phyloP scores from a whole-genome alignment of 2,888 invertebrate species.

The Eretmocerus hayati region DNA sequence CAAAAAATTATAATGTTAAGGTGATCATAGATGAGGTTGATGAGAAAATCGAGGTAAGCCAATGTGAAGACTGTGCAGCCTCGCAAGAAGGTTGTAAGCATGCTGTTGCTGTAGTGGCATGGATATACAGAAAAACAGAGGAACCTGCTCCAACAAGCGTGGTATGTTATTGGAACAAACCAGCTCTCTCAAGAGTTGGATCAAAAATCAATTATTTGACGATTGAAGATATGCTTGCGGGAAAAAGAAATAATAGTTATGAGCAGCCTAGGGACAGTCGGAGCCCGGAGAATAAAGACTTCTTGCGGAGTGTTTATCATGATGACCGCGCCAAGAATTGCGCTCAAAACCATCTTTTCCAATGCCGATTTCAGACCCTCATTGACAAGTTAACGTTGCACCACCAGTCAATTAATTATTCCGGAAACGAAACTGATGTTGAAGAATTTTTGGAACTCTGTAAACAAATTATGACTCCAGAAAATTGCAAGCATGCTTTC shows the following conservation, averaged over 20 bases:
- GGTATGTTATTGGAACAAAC: conserved; percentile 16
- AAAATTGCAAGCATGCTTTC: conserved; percentile 1
- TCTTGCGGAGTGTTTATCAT: neutral
- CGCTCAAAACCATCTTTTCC: neutral
- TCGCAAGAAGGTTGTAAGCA: conserved; percentile 11
- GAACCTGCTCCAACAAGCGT: conserved; percentile 13
- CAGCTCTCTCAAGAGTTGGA: conserved; percentile 11
- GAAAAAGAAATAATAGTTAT: neutral
- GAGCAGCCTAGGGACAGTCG: neutral
- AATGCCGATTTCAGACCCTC: neutral
- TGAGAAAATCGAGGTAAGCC: no score
- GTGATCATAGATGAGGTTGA: conserved; percentile 12
- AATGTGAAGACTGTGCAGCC: conserved; percentile 13
- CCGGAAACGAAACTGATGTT: conserved; percentile 5
- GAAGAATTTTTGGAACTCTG: conserved; percentile 4
- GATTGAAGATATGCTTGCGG: neutral
- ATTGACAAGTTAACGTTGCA: conserved; percentile 9
- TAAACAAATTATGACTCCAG: conserved; percentile 2
- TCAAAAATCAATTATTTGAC: conserved; percentile 7
- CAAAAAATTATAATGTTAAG: conserved; percentile 13
- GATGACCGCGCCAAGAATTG: neutral
- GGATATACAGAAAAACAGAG: conserved; percentile 10
- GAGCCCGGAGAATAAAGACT: neutral
- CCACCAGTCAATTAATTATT: conserved; percentile 4
- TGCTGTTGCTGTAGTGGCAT: no score